Conservation (phyloP, 2,888 invertebrate species). For the Melieria crassipennis region DNA sequence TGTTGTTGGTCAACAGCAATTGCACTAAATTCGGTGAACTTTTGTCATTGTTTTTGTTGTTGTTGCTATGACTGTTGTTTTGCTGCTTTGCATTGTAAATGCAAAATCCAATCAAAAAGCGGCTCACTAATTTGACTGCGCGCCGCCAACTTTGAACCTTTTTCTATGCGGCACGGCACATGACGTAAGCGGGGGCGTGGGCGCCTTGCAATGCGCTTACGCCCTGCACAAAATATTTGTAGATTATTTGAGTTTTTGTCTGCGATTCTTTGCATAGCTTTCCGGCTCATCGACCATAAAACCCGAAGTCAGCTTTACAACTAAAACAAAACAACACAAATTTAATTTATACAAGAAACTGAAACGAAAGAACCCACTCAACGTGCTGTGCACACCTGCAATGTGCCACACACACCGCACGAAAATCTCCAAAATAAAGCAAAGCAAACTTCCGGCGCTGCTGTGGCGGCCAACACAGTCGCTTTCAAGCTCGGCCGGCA, state of each 20-base stretch:
- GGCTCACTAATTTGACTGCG: not conserved
- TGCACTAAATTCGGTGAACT: not conserved
- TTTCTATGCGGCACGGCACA: no score
- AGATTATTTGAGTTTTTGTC: no score
- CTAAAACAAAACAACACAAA: constrained; percentile 13
- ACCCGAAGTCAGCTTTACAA: not conserved
- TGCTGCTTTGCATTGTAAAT: not conserved
- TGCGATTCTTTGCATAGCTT: no score
- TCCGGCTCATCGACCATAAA: no score
- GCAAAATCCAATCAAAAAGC: not conserved
- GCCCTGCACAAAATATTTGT: no score
- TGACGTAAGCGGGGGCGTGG: no score
- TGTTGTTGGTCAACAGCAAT: not conserved
- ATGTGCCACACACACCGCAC: constrained; percentile 1
- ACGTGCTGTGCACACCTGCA: constrained; percentile 28
- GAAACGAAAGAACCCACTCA: constrained; percentile 18
- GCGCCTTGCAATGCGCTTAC: no score
- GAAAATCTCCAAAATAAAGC: not conserved
- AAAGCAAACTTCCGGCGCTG: not conserved
- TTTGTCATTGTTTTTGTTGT: not conserved
- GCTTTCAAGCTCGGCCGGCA: not conserved
- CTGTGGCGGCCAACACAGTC: not conserved
- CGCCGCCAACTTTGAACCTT: no score
- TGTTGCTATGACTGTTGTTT: not conserved
- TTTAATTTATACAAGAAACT: constrained; percentile 13